Evolutionary conservation across 2,113 vertebrate genomes (phyloP).

Genomic region (Vulpes lagopus): DNA sequence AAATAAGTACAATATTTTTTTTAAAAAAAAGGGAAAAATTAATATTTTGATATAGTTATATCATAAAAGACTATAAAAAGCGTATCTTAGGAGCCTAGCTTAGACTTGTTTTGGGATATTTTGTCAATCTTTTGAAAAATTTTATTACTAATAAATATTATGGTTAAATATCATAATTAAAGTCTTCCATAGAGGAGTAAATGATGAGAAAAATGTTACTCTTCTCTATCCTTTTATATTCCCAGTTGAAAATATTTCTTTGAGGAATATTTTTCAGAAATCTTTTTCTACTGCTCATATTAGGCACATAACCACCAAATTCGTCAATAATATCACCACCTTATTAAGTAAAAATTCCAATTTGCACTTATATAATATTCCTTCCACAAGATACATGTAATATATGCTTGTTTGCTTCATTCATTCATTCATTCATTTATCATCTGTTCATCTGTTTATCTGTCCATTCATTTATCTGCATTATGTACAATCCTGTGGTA

Average conservation of each 20-base stretch:
- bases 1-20: too few relatives aligned
- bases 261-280: constrained; percentile 9
- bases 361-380: not conserved
- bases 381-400: not conserved
- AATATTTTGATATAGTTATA: not conserved
- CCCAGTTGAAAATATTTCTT: not conserved
- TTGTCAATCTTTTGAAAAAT: not conserved
- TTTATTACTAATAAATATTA: not conserved
- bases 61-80: not conserved
- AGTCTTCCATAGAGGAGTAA: not conserved
- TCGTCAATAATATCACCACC: not conserved
- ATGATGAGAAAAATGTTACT: not conserved
- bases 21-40: not conserved
- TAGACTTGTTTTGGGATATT: not conserved
- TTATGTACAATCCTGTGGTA: not conserved
- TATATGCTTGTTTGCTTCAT: not conserved
- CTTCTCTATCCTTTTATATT: not conserved
- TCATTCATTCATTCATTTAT: not conserved
- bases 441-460: not conserved
- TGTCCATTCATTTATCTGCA: not conserved
- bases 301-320: not conserved
- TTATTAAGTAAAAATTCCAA: not conserved
- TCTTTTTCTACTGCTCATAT: not conserved
- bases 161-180: not conserved
- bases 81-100: not conserved